phyloP scores from a whole-genome alignment of 1,140 invertebrate species.

The Andricus grossulariae region DNA sequence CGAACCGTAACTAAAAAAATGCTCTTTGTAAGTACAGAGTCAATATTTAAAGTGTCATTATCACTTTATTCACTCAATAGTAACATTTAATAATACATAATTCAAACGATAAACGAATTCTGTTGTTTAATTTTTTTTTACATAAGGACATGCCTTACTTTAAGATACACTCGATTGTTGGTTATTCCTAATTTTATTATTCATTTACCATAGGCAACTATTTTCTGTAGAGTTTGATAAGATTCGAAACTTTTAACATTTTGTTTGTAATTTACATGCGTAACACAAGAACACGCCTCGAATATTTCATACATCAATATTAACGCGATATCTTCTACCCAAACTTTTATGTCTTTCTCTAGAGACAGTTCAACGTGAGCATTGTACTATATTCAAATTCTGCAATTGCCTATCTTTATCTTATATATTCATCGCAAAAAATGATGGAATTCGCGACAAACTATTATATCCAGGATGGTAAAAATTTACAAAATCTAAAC shows the following conservation, averaged over 20 bases:
- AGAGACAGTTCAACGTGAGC: not conserved
- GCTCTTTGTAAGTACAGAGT: constrained; percentile 60
- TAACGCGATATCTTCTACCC: no score
- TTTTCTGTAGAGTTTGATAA: constrained; percentile 73
- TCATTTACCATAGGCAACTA: constrained; percentile 74
- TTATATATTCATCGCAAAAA: not conserved
- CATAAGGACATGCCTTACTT: constrained; percentile 72
- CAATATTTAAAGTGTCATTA: constrained; percentile 67
- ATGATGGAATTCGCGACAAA: not conserved
- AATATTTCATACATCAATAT: constrained; percentile 19
- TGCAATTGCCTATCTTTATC: not conserved
- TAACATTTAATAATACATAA: constrained; percentile 76
- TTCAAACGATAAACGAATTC: constrained; percentile 73
- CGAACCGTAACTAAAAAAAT: constrained; percentile 49
- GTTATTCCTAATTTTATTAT: constrained; percentile 69
- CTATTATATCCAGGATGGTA: not conserved
- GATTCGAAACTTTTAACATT: constrained; percentile 72
- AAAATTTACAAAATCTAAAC: no score
- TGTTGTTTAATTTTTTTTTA: constrained; percentile 66
- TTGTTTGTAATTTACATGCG: constrained; percentile 72
- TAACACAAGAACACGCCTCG: constrained; percentile 49
- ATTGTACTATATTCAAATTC: not conserved
- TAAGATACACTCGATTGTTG: constrained; percentile 73
- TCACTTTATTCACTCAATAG: constrained; percentile 76
- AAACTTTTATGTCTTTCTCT: not conserved